Base-by-base conservation (phyloP, 2,113 vertebrate genomes). In the Psittacus erithacus region DNA sequence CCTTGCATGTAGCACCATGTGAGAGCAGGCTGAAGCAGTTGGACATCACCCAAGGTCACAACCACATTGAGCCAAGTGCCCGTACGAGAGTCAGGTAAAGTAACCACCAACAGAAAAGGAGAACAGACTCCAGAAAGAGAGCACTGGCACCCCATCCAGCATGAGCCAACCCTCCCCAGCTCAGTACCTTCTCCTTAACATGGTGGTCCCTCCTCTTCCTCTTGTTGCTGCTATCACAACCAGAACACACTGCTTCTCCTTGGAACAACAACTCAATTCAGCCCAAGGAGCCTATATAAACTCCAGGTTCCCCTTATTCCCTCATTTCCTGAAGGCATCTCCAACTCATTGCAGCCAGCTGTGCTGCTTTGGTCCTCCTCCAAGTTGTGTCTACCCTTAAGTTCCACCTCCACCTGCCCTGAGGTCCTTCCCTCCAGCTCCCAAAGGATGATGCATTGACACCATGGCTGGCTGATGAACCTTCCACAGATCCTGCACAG, bases 191-290 rank as follows among this genome's bases (percentile, higher is more conserved):
- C n/a, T 63, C 33, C 69, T n/a, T 4, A 4, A 33, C 1, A 0
- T 3, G 24, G 24, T 4, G 8, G 10, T n/a, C 59, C 15, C 13
- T 5, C 28, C 8, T 2, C 50, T 65, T 10, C 29, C 10, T 2
- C n/a, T 19, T 8, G 10, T 17, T 50, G 20, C 9, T 60, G 11
- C 17, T 6, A 1, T 22, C 14, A 2, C 0, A 1, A 46, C 46
- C 39, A 19, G 20, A 29, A 43, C 10, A 3, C 1, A 8, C 13
- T 35, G 20, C 17, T 63, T 50, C 71, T 29, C 38, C 49, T 18
- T 8, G 13, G 17, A 65, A 17, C 20, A 55, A 38, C 70, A 57
- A 39, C 6, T 24, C 20, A 10, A 11, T 52, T 17, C 20, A 57
- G 25, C 4, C 19, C 25, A 17, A 23, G 18, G 7, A 53, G 6